phyloP scores from a whole-genome alignment of 2,888 invertebrate species.

The Nemurella pictetii region DNA sequence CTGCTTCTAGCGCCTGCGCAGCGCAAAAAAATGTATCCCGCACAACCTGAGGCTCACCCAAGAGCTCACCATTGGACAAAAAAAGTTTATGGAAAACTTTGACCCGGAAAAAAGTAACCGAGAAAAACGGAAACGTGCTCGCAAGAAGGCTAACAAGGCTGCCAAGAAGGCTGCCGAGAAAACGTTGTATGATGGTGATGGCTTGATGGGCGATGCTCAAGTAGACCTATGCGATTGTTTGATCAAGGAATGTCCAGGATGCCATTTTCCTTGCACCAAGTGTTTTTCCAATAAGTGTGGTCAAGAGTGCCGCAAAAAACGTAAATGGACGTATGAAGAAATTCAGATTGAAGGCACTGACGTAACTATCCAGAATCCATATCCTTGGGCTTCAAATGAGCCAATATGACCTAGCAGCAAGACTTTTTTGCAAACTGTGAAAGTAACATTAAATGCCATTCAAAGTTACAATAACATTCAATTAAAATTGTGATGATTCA shows the following conservation, averaged over 20 bases:
- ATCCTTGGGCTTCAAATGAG: neutral
- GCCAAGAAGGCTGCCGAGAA: constrained; percentile 58
- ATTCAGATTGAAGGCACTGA: neutral
- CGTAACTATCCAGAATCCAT: neutral
- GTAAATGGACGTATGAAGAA: constrained; percentile 19
- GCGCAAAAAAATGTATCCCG: neutral
- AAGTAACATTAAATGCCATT: too few species aligned
- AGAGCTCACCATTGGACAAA: neutral
- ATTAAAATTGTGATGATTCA: too few species aligned
- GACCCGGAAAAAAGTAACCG: constrained; percentile 79
- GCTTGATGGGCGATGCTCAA: constrained; percentile 54
- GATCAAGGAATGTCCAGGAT: constrained; percentile 75
- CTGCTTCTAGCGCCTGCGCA: neutral
- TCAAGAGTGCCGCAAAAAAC: constrained; percentile 69
- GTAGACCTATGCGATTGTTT: constrained; percentile 85
- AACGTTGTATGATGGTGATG: constrained; percentile 72
- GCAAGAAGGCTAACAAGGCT: constrained; percentile 60
- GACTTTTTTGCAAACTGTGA: too few species aligned
- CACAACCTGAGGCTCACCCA: neutral
- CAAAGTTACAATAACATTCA: too few species aligned
- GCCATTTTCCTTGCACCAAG: constrained; percentile 77
- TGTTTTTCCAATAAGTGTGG: constrained; percentile 79
- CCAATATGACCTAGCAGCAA: too few species aligned
- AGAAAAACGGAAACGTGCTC: constrained; percentile 74
- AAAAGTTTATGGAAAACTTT: constrained; percentile 61